A percentile compares a stretch with the other conserved stretches of the same genome.
Evolutionary conservation across 2,888 invertebrate genomes (phyloP).

Genomic region (Carpatolechia fugitivella): DNA sequence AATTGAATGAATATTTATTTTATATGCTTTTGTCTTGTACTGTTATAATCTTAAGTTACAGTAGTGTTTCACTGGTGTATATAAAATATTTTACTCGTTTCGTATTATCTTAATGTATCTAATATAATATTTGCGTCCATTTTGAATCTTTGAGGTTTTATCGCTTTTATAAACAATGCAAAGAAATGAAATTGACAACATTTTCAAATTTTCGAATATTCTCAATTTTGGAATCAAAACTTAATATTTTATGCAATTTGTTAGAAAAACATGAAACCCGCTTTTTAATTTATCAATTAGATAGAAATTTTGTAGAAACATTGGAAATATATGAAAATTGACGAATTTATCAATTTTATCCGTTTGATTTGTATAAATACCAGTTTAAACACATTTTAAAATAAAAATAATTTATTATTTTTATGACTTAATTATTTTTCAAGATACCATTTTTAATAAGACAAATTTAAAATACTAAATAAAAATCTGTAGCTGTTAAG

Average conservation of each 20-base stretch:
- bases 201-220: background rate
- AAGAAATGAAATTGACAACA: background rate
- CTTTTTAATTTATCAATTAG: background rate
- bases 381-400: conserved; percentile 39
- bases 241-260: background rate
- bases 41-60: conserved; percentile 36
- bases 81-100: conserved; percentile 31
- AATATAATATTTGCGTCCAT: conserved; percentile 32
- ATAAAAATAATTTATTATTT: conserved; percentile 34
- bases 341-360: conserved; percentile 51
- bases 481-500: conserved; percentile 43
- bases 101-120: conserved; percentile 18
- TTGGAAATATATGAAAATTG: conserved; percentile 34
- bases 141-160: conserved; percentile 27
- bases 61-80: conserved; percentile 36
- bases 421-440: background rate
- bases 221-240: background rate
- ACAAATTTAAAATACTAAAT: background rate
- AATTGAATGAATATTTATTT: background rate
- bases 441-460: too few species aligned
- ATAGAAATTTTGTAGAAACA: conserved; percentile 35
- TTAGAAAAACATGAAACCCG: background rate
- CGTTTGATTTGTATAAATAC: conserved; percentile 31
- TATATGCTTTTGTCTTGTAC: conserved; percentile 37
- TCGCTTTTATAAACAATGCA: conserved; percentile 25